Percentiles rank a stretch among this genome's conserved stretches.
These are phyloP conservation scores for Cerastoderma edule DNA, from an alignment of 2,888 invertebrate genomes.

Conservation along the genomic window DNA sequence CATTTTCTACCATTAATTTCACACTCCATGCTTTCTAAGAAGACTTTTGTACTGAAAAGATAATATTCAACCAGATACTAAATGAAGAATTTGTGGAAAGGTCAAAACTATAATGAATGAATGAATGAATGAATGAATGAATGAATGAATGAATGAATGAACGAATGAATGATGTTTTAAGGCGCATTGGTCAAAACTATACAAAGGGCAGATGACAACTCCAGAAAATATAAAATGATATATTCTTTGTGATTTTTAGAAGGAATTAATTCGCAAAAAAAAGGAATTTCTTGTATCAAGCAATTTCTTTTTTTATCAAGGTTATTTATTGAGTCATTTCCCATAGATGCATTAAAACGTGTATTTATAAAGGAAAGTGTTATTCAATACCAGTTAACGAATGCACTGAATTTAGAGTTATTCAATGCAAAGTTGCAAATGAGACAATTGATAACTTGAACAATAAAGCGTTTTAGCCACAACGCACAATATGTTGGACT, in stretches of 20 bases:
- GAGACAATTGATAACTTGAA: too few species aligned
- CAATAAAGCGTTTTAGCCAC: too few species aligned
- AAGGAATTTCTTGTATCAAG: neutral
- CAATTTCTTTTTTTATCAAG: neutral
- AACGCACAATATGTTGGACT: too few species aligned
- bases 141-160: neutral
- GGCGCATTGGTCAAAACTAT: neutral
- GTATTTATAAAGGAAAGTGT: too few species aligned
- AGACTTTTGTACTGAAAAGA: constrained; percentile 38
- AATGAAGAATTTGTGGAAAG: neutral
- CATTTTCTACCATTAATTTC: constrained; percentile 30
- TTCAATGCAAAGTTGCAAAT: too few species aligned
- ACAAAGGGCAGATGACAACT: neutral
- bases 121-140: neutral
- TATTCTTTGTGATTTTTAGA: neutral
- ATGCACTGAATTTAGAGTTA: too few species aligned
- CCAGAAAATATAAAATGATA: neutral
- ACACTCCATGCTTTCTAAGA: constrained; percentile 27
- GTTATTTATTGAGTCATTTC: neutral
- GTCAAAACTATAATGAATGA: neutral
- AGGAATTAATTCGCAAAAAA: neutral
- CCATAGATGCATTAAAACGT: neutral
- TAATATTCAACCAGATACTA: neutral
- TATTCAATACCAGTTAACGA: too few species aligned
- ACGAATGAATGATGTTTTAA: neutral